Evolutionary conservation across 1,140 invertebrate genomes (phyloP).

Genomic region (Drosophila hydei): DNA sequence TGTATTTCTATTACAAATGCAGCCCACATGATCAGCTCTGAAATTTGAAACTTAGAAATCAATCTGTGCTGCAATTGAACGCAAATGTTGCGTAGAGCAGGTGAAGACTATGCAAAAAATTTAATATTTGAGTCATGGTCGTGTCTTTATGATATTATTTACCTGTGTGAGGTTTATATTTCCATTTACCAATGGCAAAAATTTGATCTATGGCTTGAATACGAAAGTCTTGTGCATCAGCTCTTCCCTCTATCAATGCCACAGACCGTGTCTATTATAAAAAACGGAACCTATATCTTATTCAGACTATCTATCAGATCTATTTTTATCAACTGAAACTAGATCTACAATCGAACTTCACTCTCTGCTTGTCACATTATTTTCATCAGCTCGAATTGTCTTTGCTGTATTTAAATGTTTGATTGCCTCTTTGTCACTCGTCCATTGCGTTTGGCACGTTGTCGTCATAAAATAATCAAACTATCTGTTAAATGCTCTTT

Average conservation of each 20-base stretch:
- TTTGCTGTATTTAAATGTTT: slow-evolving; percentile 7
- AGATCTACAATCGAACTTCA: slow-evolving; percentile 2
- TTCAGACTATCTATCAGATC: too few relatives aligned
- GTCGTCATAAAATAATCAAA: slow-evolving; percentile 73
- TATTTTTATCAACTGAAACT: background rate
- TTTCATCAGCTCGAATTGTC: background rate
- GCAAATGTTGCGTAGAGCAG: background rate
- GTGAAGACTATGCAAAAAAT: slow-evolving; percentile 9
- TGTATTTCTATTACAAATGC: too few relatives aligned
- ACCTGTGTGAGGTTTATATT: slow-evolving; percentile 9
- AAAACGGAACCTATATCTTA: too few relatives aligned
- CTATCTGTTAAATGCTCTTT: slow-evolving; percentile 70
- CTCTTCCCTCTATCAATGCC: too few relatives aligned
- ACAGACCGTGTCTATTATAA: too few relatives aligned
- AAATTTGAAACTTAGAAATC: slow-evolving; percentile 20
- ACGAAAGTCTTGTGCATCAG: too few relatives aligned
- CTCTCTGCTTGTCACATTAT: slow-evolving; percentile 3
- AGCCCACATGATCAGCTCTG: slow-evolving; percentile 4
- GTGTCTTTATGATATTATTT: background rate
- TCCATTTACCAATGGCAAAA: slow-evolving; percentile 8
- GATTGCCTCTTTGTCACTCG: slow-evolving; percentile 25
- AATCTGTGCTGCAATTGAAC: slow-evolving; percentile 18
- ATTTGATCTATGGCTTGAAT: too few relatives aligned
- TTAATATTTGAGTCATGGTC: slow-evolving; percentile 41
- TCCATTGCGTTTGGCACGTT: slow-evolving; percentile 63